Base-by-base conservation (phyloP, 2,797 vertebrate species). In the Rhabdophis nuchalis region DNA sequence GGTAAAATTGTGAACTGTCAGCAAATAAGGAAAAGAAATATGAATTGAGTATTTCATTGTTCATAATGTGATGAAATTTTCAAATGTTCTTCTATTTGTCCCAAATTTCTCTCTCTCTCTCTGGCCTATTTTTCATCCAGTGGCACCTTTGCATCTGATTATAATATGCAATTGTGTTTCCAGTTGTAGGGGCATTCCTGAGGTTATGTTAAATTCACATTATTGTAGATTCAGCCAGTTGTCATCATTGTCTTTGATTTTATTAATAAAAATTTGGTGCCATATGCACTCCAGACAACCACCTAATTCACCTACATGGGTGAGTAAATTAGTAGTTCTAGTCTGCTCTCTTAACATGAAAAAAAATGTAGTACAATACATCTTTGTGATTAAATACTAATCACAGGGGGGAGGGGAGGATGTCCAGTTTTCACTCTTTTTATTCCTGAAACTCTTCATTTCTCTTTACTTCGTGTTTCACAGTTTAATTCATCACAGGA, bases 381-480 rank as follows among this genome's bases (percentile, higher is more conserved):
- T 86, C 13, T 93, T 91, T 0, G 11, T 72, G 16, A 72, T 36
- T 36, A 2, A 1, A 29, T 1, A 2, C 0, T 0, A 0, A 0
- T 92, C 68, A 95, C 14, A 18, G 86, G 61, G 61, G 61, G 90
- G 90, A 16, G 61, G 90, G 90, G 14, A 12, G 27, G 86, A 93
- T 41, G 32, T 60, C 88, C 61, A 90, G 87, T 82, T 92, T 41
- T 85, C 86, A 25, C 18, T 86, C 0, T 86, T 92, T n/a, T 89
- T 93, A 72, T 91, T 88, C 93, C 91, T 32, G 29, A 25, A 4
- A 61, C 57, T 58, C 58, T 58, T 89, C 6, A 82, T 61, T 7
- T 50, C 53, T 90, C 92, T 92, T 85, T 0, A 60, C 77, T 96
- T 93, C 50, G 27, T 85, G 5, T 61, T 6, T 11, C 14, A 50